A percentile compares a stretch with the other conserved stretches of the same genome.
Conservation (phyloP, 2,113 vertebrate genomes). For the Lophura nycthemera region DNA sequence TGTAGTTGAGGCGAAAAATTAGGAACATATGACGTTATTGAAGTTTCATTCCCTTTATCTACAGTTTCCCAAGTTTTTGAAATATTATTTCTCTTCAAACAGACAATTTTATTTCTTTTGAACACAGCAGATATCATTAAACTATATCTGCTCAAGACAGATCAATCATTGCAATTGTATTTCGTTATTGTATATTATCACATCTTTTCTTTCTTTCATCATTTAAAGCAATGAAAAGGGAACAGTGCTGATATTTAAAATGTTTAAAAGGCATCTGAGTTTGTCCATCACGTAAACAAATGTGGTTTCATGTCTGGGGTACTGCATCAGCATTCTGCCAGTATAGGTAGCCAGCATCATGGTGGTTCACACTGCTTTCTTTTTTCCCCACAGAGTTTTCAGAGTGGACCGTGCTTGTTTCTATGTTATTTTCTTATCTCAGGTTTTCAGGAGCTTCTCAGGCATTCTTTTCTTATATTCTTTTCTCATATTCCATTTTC, state of each 20-base stretch:
- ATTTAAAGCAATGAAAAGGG: not conserved
- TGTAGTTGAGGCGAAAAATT: not conserved
- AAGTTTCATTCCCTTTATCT: not conserved
- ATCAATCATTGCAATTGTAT: not conserved
- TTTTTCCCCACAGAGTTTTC: not conserved
- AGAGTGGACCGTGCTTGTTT: not conserved
- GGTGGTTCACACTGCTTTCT: not conserved
- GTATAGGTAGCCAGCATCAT: not conserved
- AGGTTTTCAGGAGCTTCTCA: not conserved
- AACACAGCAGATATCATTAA: not conserved
- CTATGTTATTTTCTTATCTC: not conserved
- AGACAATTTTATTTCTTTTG: not conserved
- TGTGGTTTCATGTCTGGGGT: not conserved
- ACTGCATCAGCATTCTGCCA: not conserved
- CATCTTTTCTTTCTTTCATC: not conserved
- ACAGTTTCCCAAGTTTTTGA: not conserved
- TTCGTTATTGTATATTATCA: not conserved
- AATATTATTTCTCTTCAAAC: not conserved
- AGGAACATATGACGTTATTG: not conserved
- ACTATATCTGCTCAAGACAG: not conserved
- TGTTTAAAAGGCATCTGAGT: not conserved
- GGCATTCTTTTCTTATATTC: not conserved
- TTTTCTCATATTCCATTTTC: not conserved
- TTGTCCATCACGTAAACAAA: not conserved
- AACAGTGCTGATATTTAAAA: not conserved